These are phyloP conservation scores for Salvelinus fontinalis DNA, from an alignment of 2,113 vertebrate genomes.

Conservation along the genomic window DNA sequence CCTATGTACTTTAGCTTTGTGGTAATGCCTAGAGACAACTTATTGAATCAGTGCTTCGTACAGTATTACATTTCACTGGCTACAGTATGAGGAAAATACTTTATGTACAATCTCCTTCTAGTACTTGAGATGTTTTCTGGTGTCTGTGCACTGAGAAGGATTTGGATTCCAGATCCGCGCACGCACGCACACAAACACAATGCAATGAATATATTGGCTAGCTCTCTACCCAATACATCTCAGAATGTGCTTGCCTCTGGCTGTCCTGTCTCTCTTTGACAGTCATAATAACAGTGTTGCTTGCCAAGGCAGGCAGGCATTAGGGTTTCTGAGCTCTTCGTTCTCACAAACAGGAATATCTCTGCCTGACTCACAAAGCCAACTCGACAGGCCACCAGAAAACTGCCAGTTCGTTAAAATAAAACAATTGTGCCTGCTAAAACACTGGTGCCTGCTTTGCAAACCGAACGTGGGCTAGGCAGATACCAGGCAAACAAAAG, in stretches of 20 bases:
- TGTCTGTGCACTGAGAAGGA: too few species aligned
- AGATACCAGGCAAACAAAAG: conserved; percentile 38
- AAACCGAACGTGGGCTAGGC: conserved; percentile 9
- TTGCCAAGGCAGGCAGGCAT: conserved; percentile 55
- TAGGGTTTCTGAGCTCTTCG: conserved; percentile 55
- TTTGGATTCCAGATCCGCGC: background rate
- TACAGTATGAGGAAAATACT: too few species aligned
- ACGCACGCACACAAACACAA: conserved; percentile 19
- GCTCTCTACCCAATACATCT: conserved; percentile 35
- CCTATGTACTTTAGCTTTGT: background rate
- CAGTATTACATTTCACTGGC: background rate
- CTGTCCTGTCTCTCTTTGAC: conserved; percentile 41
- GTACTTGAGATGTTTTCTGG: too few species aligned
- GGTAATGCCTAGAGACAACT: background rate
- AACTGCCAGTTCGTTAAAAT: conserved; percentile 57
- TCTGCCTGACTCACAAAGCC: conserved; percentile 54
- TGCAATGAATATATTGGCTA: conserved; percentile 11
- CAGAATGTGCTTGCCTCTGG: conserved; percentile 49
- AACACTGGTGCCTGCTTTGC: conserved; percentile 31
- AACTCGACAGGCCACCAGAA: conserved; percentile 57
- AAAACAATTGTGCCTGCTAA: conserved; percentile 52
- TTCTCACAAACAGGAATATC: conserved; percentile 63
- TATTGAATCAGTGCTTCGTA: background rate
- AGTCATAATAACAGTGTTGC: conserved; percentile 54
- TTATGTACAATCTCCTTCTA: too few species aligned